Conservation (phyloP, 2,113 vertebrate species). For the Gopherus flavomarginatus region DNA sequence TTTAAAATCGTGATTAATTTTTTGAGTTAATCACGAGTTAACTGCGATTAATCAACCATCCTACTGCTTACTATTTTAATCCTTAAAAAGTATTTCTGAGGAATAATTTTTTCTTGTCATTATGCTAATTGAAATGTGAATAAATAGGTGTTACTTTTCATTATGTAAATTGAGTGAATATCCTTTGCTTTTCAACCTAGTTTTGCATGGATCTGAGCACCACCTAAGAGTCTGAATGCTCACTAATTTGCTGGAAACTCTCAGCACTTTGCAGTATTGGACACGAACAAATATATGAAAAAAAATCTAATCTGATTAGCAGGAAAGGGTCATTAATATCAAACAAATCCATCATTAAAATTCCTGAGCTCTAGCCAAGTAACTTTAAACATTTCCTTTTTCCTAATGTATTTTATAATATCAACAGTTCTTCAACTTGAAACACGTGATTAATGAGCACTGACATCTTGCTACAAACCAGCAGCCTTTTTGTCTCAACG, state of each 20-base stretch:
- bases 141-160: not conserved
- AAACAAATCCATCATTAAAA: not conserved
- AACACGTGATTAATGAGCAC: slow-evolving; percentile 19
- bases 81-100: not conserved
- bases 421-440: not conserved
- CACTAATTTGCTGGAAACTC: not conserved
- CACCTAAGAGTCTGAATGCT: not conserved
- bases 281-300: not conserved
- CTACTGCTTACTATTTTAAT: not conserved
- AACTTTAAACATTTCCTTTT: slow-evolving; percentile 2
- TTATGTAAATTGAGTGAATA: not conserved
- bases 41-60: no score
- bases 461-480: not conserved
- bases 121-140: not conserved
- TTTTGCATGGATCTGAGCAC: not conserved
- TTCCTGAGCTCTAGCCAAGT: not conserved
- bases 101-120: not conserved
- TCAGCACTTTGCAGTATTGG: not conserved
- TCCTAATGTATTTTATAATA: slow-evolving; percentile 14
- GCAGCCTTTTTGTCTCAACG: slow-evolving; percentile 14
- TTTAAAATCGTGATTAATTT: no score
- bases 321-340: not conserved
- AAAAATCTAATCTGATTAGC: not conserved
- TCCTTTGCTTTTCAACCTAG: not conserved
- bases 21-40: no score